Evolutionary conservation across 2,797 vertebrate genomes (phyloP).

Genomic region (Eutrigla gurnardus): DNA sequence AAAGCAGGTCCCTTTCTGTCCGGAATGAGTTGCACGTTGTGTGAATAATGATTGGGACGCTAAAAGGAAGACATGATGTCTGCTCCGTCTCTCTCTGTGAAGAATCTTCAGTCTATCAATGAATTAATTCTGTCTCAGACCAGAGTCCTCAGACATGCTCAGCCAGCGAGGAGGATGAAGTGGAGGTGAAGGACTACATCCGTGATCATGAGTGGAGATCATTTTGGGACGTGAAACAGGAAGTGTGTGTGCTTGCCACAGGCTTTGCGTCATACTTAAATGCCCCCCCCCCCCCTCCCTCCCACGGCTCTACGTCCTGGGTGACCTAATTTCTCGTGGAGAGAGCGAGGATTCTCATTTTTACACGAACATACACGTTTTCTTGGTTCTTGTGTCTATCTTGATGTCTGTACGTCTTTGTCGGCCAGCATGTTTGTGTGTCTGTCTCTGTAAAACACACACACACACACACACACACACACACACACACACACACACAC

Average conservation of each 20-base stretch:
- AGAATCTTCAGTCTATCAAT: no score
- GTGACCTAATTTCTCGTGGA: conserved; percentile 79
- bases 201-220: conserved; percentile 6
- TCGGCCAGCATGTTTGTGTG: neutral
- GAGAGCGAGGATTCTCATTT: conserved; percentile 28
- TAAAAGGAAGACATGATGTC: no score
- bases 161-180: neutral
- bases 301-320: conserved; percentile 54
- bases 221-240: conserved; percentile 44
- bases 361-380: conserved; percentile 18
- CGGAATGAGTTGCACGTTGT: no score
- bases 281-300: conserved; percentile 59
- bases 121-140: no score
- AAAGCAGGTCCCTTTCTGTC: no score
- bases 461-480: conserved; percentile 20
- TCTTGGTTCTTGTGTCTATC: neutral
- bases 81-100: no score
- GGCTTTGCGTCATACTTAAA: conserved; percentile 59
- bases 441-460: neutral
- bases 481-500: conserved; percentile 26
- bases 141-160: no score
- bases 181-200: no score
- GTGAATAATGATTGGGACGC: no score
- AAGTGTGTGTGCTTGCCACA: conserved; percentile 42
- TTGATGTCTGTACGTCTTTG: neutral